Conservation (phyloP, 2,113 vertebrate species). For the Siniperca chuatsi region DNA sequence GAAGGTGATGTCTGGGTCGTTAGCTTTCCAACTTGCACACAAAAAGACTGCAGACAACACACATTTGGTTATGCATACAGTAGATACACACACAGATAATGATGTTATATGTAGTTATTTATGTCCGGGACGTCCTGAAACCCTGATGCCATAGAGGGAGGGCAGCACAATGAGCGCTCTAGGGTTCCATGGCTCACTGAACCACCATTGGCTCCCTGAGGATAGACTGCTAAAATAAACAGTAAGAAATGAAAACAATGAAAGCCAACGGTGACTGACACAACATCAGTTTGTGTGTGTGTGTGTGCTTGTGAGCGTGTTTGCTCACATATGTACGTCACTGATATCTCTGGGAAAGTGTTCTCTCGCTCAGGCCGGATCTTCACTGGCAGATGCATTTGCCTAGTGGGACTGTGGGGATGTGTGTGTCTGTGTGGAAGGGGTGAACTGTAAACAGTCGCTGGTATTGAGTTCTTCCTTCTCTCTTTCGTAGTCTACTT, state of each 20-base stretch:
- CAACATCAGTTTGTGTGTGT: conserved; percentile 33
- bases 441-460: conserved; percentile 74
- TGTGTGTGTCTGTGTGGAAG: conserved; percentile 49
- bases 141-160: conserved; percentile 15
- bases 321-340: conserved; percentile 70
- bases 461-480: conserved; percentile 64
- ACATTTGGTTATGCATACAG: not conserved
- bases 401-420: conserved; percentile 70
- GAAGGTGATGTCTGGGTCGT: conserved; percentile 22
- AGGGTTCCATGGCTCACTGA: conserved; percentile 27
- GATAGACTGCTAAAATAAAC: conserved; percentile 59
- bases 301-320: conserved; percentile 33
- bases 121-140: conserved; percentile 3
- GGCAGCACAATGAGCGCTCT: conserved; percentile 1
- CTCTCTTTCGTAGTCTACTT: conserved; percentile 50
- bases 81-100: not conserved
- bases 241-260: conserved; percentile 59
- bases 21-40: not conserved
- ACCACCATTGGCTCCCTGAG: conserved; percentile 20
- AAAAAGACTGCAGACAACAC: conserved; percentile 6
- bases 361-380: conserved; percentile 66
- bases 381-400: conserved; percentile 75
- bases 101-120: conserved; percentile 25
- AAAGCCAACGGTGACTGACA: conserved; percentile 50
- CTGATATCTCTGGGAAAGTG: conserved; percentile 83